Conservation (phyloP, 2,797 vertebrate genomes). For the Momotus momota region DNA sequence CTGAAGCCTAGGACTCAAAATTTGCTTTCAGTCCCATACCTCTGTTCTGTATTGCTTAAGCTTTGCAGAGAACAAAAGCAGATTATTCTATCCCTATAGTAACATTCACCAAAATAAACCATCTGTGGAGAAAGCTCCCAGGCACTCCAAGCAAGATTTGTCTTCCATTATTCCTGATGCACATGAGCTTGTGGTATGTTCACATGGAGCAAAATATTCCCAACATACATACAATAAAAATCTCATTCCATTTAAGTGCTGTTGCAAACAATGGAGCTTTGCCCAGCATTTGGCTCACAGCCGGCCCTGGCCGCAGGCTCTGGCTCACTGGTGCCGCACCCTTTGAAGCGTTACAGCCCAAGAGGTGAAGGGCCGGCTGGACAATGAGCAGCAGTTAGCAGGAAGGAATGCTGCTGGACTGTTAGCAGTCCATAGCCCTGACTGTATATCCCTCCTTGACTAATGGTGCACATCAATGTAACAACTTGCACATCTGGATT, state of each 20-base stretch:
- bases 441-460: neutral
- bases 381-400: neutral
- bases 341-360: neutral
- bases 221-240: neutral
- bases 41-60: neutral
- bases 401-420: no score
- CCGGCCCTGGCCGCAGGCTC: neutral
- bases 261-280: neutral
- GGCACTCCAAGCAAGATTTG: neutral
- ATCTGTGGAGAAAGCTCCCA: neutral
- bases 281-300: neutral
- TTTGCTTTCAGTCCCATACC: neutral
- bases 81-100: neutral
- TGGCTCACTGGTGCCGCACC: neutral
- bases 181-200: neutral
- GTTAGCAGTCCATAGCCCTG: neutral
- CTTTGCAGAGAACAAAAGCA: neutral
- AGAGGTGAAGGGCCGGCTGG: neutral
- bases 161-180: neutral
- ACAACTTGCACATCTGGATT: neutral
- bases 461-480: neutral
- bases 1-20: neutral
- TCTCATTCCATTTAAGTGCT: neutral
- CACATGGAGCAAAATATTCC: neutral
- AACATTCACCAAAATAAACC: constrained; percentile 2